Evolutionary conservation across 2,888 invertebrate species (phyloP).

Genomic region (Gryllus longicercus): DNA sequence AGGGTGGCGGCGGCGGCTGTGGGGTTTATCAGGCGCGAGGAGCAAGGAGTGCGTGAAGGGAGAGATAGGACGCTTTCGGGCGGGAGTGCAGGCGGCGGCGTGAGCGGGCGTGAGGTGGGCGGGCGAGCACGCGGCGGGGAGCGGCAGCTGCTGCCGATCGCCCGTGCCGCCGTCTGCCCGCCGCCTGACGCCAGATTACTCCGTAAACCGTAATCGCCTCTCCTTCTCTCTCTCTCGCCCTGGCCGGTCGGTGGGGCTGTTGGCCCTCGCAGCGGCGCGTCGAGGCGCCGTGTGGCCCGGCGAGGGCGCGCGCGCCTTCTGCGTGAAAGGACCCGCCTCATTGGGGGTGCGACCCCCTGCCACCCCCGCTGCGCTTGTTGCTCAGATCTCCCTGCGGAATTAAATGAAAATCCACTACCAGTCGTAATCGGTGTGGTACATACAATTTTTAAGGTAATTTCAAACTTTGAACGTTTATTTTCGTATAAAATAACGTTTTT

Average conservation of each 20-base stretch:
- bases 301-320: background rate
- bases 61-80: background rate
- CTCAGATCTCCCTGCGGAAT: too few species aligned
- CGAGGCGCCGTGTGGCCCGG: background rate
- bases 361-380: too few species aligned
- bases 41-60: background rate
- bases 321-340: background rate
- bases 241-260: too few species aligned
- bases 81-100: background rate
- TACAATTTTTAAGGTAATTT: too few species aligned
- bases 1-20: too few species aligned
- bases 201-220: background rate
- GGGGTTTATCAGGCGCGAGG: background rate
- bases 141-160: background rate
- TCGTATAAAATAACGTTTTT: too few species aligned
- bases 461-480: too few species aligned
- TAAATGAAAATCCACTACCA: too few species aligned
- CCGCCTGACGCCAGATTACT: conserved; percentile 10
- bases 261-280: too few species aligned
- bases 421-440: too few species aligned
- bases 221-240: background rate
- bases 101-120: background rate
- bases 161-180: background rate
- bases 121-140: background rate
- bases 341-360: too few species aligned